A percentile compares a stretch with the other conserved stretches of the same genome.
Conservation (phyloP, 2,113 vertebrate genomes). For the Neomonachus schauinslandi region DNA sequence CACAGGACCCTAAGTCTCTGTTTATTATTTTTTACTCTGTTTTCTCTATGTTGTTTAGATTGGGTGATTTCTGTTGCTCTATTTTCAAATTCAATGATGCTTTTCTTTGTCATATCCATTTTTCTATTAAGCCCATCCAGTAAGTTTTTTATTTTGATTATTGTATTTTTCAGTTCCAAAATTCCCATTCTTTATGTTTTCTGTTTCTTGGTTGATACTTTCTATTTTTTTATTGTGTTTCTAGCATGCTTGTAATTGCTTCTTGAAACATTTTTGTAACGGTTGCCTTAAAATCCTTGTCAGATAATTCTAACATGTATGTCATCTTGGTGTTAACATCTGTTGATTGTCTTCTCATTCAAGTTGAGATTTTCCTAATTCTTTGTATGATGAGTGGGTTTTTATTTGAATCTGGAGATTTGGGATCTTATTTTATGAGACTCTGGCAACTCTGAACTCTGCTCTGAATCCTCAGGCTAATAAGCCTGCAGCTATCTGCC, state of each 20-base stretch:
- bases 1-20: neutral
- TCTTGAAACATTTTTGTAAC: constrained; percentile 17
- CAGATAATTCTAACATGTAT: constrained; percentile 38
- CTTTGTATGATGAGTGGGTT: neutral
- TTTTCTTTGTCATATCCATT: constrained; percentile 45
- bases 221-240: constrained; percentile 33
- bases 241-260: constrained; percentile 18
- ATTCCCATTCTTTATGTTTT: constrained; percentile 35
- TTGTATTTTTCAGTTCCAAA: constrained; percentile 52
- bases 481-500: neutral
- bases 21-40: neutral
- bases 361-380: constrained; percentile 9
- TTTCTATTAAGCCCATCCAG: neutral
- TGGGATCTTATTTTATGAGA: neutral
- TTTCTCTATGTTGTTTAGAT: constrained; percentile 13
- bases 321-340: constrained; percentile 48
- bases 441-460: neutral
- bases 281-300: constrained; percentile 35
- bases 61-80: constrained; percentile 4
- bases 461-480: neutral
- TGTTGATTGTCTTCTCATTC: constrained; percentile 39
- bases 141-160: constrained; percentile 40
- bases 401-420: constrained; percentile 35
- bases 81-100: neutral
- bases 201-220: constrained; percentile 18